Base-by-base conservation (phyloP, 1,140 invertebrate genomes). In the Platorchestia sp. region DNA sequence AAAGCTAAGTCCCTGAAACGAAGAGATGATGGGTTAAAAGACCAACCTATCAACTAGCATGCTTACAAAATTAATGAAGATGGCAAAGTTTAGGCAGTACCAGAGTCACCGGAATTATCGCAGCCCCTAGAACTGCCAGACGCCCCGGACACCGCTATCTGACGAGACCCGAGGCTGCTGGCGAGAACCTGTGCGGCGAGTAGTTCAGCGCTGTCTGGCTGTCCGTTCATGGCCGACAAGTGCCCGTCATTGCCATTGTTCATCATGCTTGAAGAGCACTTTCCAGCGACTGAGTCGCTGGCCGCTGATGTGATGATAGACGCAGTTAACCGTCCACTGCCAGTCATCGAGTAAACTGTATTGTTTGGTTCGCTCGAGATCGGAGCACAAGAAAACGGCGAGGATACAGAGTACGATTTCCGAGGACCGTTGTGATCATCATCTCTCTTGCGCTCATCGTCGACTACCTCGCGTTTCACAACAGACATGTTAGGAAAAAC, bases 401-500 rank as follows among this genome's bases (percentile, higher is more conserved):
- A 93, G 16, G 43, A 45, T 27, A 45, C 45, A 10, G 91, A 45
- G 40, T 93, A 44, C 41, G 43, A 45, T 45, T 47, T 93, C n/a
- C 91, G 43, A 45, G 43, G 27, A 47, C 16, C 14, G 45, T 47
- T 45, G 3, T 27, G 41, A 19, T 47, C 91, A 44, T 47, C 91
- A 36, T 93, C 91, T 40, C 45, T 93, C 40, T 93, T 93, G 10
- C 45, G 43, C 22, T 93, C 91, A 0, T 93, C 91, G 45, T 93
- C 91, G 40, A 44, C 41, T 44, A 44, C 7, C 36, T 93, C 91
- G 27, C 91, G 43, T 47, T 93, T 93, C 14, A 93, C 45, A 22
- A 93, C 91, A 7, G 91, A 93, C 91, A 93, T 93, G 91, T 93
- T 93, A 14, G 91, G 91, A 36, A 93, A 93, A 44, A 47, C 91